Base-by-base conservation (phyloP, 2,888 invertebrate species). In the Tachina lurida region DNA sequence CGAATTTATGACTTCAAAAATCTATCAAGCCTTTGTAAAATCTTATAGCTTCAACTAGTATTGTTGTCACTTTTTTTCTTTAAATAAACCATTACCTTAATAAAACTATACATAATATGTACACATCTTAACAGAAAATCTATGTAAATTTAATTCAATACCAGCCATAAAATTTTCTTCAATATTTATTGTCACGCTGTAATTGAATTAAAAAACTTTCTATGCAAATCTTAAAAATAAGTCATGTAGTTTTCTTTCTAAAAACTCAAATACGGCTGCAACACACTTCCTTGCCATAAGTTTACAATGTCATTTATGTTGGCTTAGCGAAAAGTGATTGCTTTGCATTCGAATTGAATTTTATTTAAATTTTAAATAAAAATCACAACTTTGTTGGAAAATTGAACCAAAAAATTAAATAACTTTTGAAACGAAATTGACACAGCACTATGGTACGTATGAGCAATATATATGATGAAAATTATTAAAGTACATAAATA, bases 191-290 rank as follows among this genome's bases (percentile, higher is more conserved):
- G 77, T 68, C 68, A 77, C 60, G 15, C 68, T 49, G 68, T 77
- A 77, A 68, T 77, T 77, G 60, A 70, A 77, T 77, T 70, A 68
- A 67, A 67, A 76, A 76, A 76, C 43, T 67, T 65, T 76, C 56
- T 47, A 47, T 76, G 56, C 22, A 47, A 19, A 17, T 17, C 8
- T 12, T 4, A 58, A 9, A 70, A 70, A 45, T 43, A 43, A 41
- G 70, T 49, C 60, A 60, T 60, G 10, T 31, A 73, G 49, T 60
- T 60, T 74, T 62, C 19, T 62, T 47, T 39, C 22, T 31, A 39
- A 62, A 43, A n/a, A 19, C 9, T 49, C 49, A 41, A 13, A 31
- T 47, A 15, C 47, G 60, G 12, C 49, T 62, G 62, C 49, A 39
- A 49, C 39, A 58, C 8, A 73, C 17, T 73, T 60, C 47, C 47